Evolutionary conservation across 2,888 invertebrate species (phyloP).

Genomic region (Folsomia manolachei): DNA sequence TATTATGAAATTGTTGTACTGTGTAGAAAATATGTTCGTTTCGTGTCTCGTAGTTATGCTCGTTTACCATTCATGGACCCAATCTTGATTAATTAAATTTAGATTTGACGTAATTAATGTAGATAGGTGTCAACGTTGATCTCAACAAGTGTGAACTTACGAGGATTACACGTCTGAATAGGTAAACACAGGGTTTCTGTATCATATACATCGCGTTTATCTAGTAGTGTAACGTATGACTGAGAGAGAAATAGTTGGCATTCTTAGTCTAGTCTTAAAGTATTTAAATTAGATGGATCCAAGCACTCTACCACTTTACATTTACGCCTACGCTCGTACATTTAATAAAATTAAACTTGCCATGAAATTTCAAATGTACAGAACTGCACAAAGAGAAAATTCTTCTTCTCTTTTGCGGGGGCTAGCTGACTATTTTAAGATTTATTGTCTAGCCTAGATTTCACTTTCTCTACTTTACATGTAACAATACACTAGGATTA

Average conservation of each 20-base stretch:
- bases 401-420: not conserved
- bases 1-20: not conserved
- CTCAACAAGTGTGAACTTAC: constrained; percentile 6
- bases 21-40: not conserved
- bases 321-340: no score
- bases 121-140: not conserved
- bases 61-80: no score
- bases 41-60: not conserved
- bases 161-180: not conserved
- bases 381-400: not conserved
- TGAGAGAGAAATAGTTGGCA: not conserved
- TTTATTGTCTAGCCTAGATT: not conserved
- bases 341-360: no score
- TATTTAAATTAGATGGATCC: not conserved
- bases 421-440: not conserved
- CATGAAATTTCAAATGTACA: not conserved
- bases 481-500: no score
- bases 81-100: not conserved
- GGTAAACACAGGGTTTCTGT: constrained; percentile 19
- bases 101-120: not conserved
- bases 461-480: no score
- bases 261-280: not conserved
- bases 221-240: not conserved
- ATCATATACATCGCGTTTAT: not conserved
- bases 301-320: no score